phyloP scores from a whole-genome alignment of 2,113 vertebrate genomes.

The Solea solea region DNA sequence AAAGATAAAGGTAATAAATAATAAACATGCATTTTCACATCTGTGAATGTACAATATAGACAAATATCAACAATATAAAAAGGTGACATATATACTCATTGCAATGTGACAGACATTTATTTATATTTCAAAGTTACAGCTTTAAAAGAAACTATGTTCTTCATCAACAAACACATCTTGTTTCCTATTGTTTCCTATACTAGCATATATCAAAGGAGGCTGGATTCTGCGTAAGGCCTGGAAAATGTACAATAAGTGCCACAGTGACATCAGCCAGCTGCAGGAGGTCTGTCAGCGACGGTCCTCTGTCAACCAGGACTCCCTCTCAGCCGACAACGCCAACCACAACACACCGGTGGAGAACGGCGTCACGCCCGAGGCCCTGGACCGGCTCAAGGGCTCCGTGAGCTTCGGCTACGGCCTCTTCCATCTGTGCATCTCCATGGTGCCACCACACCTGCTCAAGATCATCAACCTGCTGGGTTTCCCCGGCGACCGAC shows the following conservation, averaged over 20 bases:
- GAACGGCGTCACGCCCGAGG: constrained; percentile 89
- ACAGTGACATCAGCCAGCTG: constrained; percentile 94
- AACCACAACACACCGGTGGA: constrained; percentile 90
- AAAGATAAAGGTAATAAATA: too few relatives aligned
- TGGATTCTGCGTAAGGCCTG: constrained; percentile 99
- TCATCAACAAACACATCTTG: neutral
- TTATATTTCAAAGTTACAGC: too few relatives aligned
- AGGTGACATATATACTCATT: too few relatives aligned
- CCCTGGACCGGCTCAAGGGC: constrained; percentile 96
- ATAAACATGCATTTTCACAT: too few relatives aligned
- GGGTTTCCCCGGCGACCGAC: constrained; percentile 98
- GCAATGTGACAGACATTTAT: too few relatives aligned
- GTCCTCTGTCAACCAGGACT: constrained; percentile 83
- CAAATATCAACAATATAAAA: too few relatives aligned
- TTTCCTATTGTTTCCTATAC: constrained; percentile 10
- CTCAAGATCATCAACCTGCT: constrained; percentile 99
- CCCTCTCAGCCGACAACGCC: constrained; percentile 87
- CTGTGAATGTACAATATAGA: too few relatives aligned
- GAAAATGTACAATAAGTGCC: constrained; percentile 99
- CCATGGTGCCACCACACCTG: constrained; percentile 99
- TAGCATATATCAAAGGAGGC: constrained; percentile 98
- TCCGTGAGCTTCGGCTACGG: constrained; percentile 98
- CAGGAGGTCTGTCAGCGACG: constrained; percentile 89
- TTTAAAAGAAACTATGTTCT: neutral
- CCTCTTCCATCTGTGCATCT: constrained; percentile 99